Conservation (phyloP, 2,797 vertebrate species). For the Thaleichthys pacificus region DNA sequence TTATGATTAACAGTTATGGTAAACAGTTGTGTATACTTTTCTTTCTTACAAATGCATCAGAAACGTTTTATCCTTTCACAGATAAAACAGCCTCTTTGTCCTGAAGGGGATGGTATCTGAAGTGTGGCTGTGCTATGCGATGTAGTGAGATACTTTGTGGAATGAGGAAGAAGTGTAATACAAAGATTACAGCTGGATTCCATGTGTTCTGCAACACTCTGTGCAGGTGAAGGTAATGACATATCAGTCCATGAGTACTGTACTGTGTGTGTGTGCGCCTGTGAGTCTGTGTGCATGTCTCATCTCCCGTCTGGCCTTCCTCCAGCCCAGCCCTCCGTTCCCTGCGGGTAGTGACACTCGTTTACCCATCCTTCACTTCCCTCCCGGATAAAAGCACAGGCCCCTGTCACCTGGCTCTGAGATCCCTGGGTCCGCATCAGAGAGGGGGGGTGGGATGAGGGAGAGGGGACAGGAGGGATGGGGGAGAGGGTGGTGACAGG, state of each 20-base stretch:
- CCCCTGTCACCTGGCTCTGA: conserved; percentile 49
- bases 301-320: conserved; percentile 40
- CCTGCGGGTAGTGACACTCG: conserved; percentile 38
- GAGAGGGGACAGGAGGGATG: conserved; percentile 32
- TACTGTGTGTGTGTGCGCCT: conserved; percentile 4
- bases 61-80: no score
- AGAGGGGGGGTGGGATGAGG: conserved; percentile 22
- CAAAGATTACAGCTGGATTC: no score
- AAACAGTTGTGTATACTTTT: no score
- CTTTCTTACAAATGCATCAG: no score
- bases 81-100: not conserved
- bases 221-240: conserved; percentile 12
- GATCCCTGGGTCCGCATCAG: conserved; percentile 62
- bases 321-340: conserved; percentile 36
- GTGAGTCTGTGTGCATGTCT: not conserved
- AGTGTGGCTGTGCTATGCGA: no score
- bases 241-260: not conserved
- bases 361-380: conserved; percentile 45
- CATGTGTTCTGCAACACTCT: not conserved
- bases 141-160: no score
- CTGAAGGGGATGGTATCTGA: conserved; percentile 41
- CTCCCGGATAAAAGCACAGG: conserved; percentile 51
- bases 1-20: not conserved
- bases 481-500: conserved; percentile 37
- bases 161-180: no score